Evolutionary conservation across 2,888 invertebrate genomes (phyloP), one percentile per base, ranked within the genome.

Genomic region (Tortricodes alternella): DNA sequence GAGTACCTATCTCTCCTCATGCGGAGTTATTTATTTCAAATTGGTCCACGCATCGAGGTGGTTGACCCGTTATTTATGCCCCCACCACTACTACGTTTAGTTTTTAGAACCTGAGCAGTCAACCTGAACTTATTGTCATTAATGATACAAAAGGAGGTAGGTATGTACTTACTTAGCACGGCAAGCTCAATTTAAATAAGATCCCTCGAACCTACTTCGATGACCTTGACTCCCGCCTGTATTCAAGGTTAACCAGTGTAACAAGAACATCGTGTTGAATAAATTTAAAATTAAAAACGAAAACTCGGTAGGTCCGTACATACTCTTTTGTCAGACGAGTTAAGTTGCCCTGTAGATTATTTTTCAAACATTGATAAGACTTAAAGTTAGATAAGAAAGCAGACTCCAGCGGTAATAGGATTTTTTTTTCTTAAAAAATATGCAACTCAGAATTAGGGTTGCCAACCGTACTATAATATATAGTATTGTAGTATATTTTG

Each of bases 21-120:
- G 65, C 63, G 64, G 57, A 73, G 78, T 76, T 78, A 77, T n/a
- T n/a, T n/a, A n/a, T 73, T 80, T 77, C 73, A 76, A 84, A 85
- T 82, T 83, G 80, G 82, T 84, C 82, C 77, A 85, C 73, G 76
- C 76, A 69, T 70, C 58, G 72, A 71, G 87, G 80, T 88, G 74
- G 83, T 73, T 76, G 85, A 83, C 85, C 87, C 73, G 70, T 24
- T 41, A 60, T 71, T 74, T 68, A 67, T 74, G 73, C 76, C 78
- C 81, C 81, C 71, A 74, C 74, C 5, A 29, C 29, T 70, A 67
- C 65, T 68, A 67, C 65, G 65, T 64, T 65, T 62, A 64, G 66
- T 74, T 83, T 81, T 62, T 82, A 79, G 73, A 73, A 66, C 67
- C 62, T 62, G 76, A 69, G 74, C 83, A 80, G 79, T 79, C 82